Evolutionary conservation across 2,797 vertebrate species (phyloP).

Genomic region (Avahi laniger): DNA sequence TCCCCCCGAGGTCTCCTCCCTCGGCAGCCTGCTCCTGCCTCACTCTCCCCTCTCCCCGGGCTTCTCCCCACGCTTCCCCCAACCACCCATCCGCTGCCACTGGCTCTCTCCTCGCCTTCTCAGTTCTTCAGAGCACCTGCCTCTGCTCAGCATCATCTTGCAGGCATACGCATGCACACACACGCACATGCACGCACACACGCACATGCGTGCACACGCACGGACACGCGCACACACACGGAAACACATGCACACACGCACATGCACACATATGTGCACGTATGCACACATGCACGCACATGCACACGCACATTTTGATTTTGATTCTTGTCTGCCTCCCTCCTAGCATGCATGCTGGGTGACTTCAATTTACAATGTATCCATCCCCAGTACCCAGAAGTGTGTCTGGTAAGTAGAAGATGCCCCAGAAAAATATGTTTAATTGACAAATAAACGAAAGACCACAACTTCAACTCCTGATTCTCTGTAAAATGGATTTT

Average conservation of each 20-base stretch:
- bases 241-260: too few relatives aligned
- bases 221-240: too few relatives aligned
- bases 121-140: background rate
- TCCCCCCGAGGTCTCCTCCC: background rate
- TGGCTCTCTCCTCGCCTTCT: background rate
- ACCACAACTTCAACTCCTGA: background rate
- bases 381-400: background rate
- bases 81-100: too few relatives aligned
- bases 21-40: background rate
- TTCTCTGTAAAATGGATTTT: background rate
- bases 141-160: background rate
- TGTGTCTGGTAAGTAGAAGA: background rate
- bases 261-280: rapidly evolving
- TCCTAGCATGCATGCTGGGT: background rate
- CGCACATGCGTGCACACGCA: rapidly evolving
- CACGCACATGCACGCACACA: too few relatives aligned
- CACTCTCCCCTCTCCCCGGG: rapidly evolving
- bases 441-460: background rate
- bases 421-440: background rate
- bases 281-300: too few relatives aligned
- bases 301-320: background rate
- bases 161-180: rapidly evolving
- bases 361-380: background rate
- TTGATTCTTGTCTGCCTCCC: background rate
- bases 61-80: background rate